Percentiles rank a stretch among this genome's conserved stretches.
Conservation (phyloP, 2,888 invertebrate species). For the Orthonychiurus folsomi region DNA sequence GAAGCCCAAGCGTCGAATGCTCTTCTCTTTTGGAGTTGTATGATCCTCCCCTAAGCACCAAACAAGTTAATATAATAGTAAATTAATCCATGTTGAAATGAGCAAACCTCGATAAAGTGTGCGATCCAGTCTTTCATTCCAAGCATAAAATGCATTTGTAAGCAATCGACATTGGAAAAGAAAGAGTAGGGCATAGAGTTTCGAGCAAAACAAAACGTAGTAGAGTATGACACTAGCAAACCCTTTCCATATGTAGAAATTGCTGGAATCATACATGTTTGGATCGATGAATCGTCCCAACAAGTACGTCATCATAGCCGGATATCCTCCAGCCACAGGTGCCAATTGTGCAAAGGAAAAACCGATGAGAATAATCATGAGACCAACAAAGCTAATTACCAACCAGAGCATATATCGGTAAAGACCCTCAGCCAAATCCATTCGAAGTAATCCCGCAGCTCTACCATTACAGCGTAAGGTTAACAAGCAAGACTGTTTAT, state of each 20-base stretch:
- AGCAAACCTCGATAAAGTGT: background rate
- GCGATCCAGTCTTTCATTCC: conserved; percentile 3
- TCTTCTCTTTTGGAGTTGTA: too few species aligned
- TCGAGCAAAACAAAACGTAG: conserved; percentile 2
- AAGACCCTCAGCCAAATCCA: background rate
- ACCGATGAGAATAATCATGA: background rate
- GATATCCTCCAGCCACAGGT: background rate
- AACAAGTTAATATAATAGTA: too few species aligned
- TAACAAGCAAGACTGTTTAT: too few species aligned
- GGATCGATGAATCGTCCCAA: background rate
- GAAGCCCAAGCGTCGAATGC: background rate
- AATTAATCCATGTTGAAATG: too few species aligned
- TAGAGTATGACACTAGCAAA: background rate
- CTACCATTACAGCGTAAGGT: background rate
- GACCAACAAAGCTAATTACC: background rate
- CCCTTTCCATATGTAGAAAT: background rate
- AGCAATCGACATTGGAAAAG: background rate
- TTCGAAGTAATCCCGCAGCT: background rate
- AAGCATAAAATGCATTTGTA: background rate
- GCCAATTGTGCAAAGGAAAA: background rate
- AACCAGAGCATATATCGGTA: background rate
- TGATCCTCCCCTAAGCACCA: background rate
- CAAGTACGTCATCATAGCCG: conserved; percentile 4
- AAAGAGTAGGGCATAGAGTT: conserved; percentile 5
- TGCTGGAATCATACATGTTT: background rate